Percentiles rank a stretch among this genome's conserved stretches.
Conservation (phyloP, 2,113 vertebrate genomes). For the Cynocephalus volans region DNA sequence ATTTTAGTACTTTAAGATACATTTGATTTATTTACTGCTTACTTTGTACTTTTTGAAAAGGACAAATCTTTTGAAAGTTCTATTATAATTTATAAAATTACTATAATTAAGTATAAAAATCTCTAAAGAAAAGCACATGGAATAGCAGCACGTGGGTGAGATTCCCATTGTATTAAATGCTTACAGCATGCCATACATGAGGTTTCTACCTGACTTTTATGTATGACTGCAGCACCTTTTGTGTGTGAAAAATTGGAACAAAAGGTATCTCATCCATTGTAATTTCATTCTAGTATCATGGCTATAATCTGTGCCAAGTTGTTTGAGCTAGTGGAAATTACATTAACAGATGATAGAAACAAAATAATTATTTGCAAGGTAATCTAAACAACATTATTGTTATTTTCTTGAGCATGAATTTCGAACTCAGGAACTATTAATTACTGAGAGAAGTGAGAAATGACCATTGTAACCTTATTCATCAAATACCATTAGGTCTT, state of each 20-base stretch:
- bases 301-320: neutral
- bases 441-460: neutral
- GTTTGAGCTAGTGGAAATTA: neutral
- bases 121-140: neutral
- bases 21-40: neutral
- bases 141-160: neutral
- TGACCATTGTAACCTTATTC: neutral
- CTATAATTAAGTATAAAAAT: neutral
- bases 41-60: neutral
- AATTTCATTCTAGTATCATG: neutral
- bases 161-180: neutral
- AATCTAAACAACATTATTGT: neutral
- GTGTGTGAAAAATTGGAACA: neutral
- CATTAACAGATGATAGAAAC: neutral
- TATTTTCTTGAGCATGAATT: neutral
- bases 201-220: neutral
- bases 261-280: neutral
- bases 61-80: neutral
- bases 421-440: neutral
- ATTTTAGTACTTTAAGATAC: neutral
- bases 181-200: neutral
- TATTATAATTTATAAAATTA: constrained; percentile 29
- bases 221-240: neutral
- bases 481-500: neutral
- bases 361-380: constrained; percentile 6